Percentiles rank a stretch among this genome's conserved stretches.
These are phyloP conservation scores for Kradibia gibbosae DNA, from an alignment of 1,140 invertebrate species.

Conservation along the genomic window DNA sequence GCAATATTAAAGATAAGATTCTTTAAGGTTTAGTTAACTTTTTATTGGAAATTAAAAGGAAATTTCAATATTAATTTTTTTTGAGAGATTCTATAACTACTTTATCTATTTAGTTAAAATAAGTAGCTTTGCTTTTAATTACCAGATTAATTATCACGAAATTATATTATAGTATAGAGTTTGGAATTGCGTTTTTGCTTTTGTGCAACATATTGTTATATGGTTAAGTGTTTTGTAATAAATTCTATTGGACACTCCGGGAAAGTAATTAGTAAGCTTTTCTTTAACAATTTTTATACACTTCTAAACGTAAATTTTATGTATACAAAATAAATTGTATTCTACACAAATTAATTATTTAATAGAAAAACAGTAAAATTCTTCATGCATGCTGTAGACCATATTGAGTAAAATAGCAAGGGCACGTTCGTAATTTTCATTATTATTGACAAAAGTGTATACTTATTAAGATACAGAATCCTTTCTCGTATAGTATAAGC, in stretches of 20 bases:
- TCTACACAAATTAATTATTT: not conserved
- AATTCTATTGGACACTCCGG: not conserved
- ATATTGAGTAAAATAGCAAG: not conserved
- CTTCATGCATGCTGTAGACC: constrained; percentile 19
- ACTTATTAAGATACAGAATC: too few species aligned
- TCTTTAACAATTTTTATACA: not conserved
- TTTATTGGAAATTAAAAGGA: not conserved
- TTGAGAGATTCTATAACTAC: too few species aligned
- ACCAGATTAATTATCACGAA: too few species aligned
- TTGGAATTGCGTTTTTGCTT: too few species aligned
- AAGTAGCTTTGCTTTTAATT: too few species aligned
- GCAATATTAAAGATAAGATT: too few species aligned
- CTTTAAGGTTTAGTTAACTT: too few species aligned
- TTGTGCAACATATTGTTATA: not conserved
- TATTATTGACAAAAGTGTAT: constrained; percentile 6
- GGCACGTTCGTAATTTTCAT: constrained; percentile 26
- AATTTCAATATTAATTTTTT: not conserved
- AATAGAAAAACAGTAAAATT: constrained; percentile 18
- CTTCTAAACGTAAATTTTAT: not conserved
- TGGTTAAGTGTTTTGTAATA: not conserved
- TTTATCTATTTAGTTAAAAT: too few species aligned
- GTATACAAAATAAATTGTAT: constrained; percentile 13
- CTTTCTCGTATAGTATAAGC: not conserved
- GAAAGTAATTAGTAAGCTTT: not conserved
- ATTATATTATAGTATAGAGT: too few species aligned